These are phyloP conservation scores for Xyliphius kryptos DNA, from an alignment of 2,113 vertebrate species.

Conservation along the genomic window DNA sequence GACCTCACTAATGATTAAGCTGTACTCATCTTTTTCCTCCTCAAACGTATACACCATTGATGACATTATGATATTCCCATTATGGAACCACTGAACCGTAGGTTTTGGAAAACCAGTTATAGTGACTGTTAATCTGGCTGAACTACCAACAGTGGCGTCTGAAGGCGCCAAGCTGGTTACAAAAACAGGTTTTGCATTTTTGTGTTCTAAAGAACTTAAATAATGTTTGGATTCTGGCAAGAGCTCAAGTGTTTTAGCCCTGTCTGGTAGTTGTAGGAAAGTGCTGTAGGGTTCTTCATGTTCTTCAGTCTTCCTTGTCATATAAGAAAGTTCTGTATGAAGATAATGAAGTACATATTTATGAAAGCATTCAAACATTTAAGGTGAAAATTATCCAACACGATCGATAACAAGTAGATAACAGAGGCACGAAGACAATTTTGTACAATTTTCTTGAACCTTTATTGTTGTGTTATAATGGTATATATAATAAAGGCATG, in stretches of 20 bases:
- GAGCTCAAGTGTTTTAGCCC: conserved; percentile 86
- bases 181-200: conserved; percentile 78
- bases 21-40: conserved; percentile 74
- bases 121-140: conserved; percentile 73
- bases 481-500: no score
- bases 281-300: conserved; percentile 73
- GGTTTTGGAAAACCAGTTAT: conserved; percentile 75
- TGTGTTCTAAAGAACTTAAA: conserved; percentile 67
- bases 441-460: no score
- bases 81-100: conserved; percentile 81
- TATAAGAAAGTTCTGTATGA: no score
- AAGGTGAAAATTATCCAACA: no score
- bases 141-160: conserved; percentile 68
- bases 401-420: no score
- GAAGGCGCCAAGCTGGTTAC: conserved; percentile 65
- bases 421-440: no score
- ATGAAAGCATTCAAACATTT: no score
- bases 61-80: conserved; percentile 60
- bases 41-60: conserved; percentile 69
- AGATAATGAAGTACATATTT: no score
- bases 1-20: conserved; percentile 70
- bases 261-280: conserved; percentile 69
- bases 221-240: conserved; percentile 75
- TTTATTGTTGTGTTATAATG: no score
- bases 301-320: conserved; percentile 53